phyloP scores from a whole-genome alignment of 2,113 vertebrate genomes.

The Amblyopsis rosae region DNA sequence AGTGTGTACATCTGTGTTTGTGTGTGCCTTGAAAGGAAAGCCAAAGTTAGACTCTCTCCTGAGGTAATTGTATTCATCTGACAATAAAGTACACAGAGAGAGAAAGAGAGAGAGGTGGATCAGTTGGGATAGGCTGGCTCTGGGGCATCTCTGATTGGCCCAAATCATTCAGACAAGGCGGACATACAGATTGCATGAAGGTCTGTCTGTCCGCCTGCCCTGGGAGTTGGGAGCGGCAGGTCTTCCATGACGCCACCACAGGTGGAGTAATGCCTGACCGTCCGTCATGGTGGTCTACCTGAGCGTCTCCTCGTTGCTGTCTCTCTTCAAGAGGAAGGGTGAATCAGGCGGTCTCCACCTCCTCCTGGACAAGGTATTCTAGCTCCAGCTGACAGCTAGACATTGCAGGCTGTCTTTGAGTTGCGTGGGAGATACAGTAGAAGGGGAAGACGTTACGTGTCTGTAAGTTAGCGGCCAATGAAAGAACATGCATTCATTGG shows the following conservation, averaged over 20 bases:
- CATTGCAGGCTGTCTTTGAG: neutral
- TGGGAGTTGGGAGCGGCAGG: neutral
- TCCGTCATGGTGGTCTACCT: conserved; percentile 87
- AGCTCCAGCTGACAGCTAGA: neutral
- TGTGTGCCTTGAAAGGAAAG: neutral
- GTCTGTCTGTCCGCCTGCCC: neutral
- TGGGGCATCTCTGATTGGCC: conserved; percentile 62
- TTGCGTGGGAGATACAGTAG: too few species aligned
- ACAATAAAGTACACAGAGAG: neutral
- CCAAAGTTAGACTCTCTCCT: conserved; percentile 63
- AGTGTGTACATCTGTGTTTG: conserved; percentile 12
- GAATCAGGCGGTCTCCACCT: conserved; percentile 60
- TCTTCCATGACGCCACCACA: neutral
- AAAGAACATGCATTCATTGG: too few species aligned
- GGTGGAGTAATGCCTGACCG: neutral
- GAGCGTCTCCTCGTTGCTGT: conserved; percentile 82
- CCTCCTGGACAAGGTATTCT: neutral
- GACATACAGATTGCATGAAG: conserved; percentile 1
- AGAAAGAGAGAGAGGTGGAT: too few species aligned
- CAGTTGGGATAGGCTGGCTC: conserved; percentile 58
- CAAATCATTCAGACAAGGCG: conserved; percentile 29
- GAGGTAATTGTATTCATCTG: neutral
- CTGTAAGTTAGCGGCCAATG: too few species aligned
- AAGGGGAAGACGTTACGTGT: too few species aligned
- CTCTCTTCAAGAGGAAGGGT: conserved; percentile 93